A percentile compares a stretch with the other conserved stretches of the same genome.
Conservation (phyloP, 2,888 invertebrate genomes). For the Catocala fraxini region DNA sequence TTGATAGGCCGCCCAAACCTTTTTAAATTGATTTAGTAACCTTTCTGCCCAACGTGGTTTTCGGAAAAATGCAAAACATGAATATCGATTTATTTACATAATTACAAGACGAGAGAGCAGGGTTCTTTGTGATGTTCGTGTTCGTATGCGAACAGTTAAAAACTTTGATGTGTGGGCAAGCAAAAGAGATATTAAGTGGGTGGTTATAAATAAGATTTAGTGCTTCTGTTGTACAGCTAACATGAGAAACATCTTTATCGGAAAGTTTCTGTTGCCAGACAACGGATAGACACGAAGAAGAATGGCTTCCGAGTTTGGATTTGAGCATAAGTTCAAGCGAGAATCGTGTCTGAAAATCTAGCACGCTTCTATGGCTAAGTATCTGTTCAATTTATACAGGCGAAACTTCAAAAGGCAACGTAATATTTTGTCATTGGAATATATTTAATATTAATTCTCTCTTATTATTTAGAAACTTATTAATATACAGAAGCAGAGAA, state of each 20-base stretch:
- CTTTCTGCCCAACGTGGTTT: constrained; percentile 24
- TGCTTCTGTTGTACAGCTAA: constrained; percentile 15
- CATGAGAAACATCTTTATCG: constrained; percentile 42
- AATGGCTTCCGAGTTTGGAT: constrained; percentile 38
- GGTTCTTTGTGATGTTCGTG: background rate
- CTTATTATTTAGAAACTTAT: no score
- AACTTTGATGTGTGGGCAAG: constrained; percentile 11
- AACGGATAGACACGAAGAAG: constrained; percentile 34
- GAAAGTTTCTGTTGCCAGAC: constrained; percentile 10
- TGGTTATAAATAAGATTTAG: background rate
- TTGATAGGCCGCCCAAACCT: constrained; percentile 35
- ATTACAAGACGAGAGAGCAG: constrained; percentile 11
- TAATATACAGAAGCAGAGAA: no score
- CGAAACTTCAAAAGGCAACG: background rate
- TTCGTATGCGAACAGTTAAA: background rate
- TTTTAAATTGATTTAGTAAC: constrained; percentile 47
- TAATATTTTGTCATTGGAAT: background rate
- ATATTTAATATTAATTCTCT: background rate
- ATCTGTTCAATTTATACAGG: background rate
- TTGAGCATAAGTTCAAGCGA: constrained; percentile 17
- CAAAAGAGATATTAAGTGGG: constrained; percentile 21
- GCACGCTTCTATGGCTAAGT: no score
- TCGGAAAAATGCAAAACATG: constrained; percentile 24
- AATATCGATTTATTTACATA: constrained; percentile 34
- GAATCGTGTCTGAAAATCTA: no score